Evolutionary conservation across 2,113 vertebrate species (phyloP), one percentile per base, ranked within the genome.

Genomic region (Tachuris rubrigastra): DNA sequence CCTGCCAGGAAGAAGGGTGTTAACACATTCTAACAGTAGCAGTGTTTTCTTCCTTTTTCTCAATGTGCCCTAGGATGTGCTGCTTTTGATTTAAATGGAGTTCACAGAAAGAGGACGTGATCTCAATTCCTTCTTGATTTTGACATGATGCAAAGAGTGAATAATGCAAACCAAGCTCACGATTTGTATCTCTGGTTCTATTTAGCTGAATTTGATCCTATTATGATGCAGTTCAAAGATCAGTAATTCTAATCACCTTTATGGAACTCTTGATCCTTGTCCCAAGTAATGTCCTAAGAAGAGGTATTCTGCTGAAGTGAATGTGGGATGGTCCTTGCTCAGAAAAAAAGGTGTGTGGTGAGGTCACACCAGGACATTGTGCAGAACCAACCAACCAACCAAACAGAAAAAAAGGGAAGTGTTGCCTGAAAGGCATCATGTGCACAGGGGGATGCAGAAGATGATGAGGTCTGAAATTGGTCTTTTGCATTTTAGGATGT

Each of bases 31-130:
- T 56, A 75, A 44, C 3, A 13, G 7, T 30, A 66, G 55, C 24
- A 33, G n/a, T 24, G 18, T 52, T 66, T 66, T 56, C 42, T 79
- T 85, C 20, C 12, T 72, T 86, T 62, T 47, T 17, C 22, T 62
- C 0, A 24, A 5, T 1, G 10, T 49, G 23, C 9, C 31, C 11
- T 41, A 16, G 39, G 42, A 9, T 3, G 12, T 20, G 27, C 56
- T 30, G 44, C 39, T 13, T 83, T 73, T 65, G 30, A 41, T 84
- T 73, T 41, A 84, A 69, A 22, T 47, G 31, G 31, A 20, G 9
- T 24, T 82, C 35, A 31, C 31, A 37, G 59, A 60, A 69, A 47
- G 56, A 79, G 19, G 18, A 12, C 16, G 4, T 15, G 46, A 66
- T 56, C 30, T 42, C 50, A 85, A 28, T 49, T 69, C 60, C 47